Base-by-base conservation (phyloP, 2,888 invertebrate species). In the Dryobotodes eremita region DNA sequence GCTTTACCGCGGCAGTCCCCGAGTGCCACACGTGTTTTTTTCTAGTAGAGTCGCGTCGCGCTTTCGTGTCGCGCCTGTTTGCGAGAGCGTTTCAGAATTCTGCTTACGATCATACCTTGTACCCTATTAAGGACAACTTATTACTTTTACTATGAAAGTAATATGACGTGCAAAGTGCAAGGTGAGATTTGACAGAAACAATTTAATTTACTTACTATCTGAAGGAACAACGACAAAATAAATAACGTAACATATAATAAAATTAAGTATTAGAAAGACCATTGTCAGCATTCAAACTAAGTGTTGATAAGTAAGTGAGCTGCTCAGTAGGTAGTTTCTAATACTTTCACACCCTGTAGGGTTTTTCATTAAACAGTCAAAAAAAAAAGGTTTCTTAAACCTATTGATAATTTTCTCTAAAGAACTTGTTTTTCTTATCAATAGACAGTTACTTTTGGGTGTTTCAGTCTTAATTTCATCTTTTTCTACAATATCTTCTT, bases 321-420 rank as follows among this genome's bases (percentile, higher is more conserved):
- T 46, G 50, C 17, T 26, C 26, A 70, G n/a, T 13, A 53, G 23
- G n/a, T 13, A 53, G 23, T 46, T 62, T 64, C 20, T 64, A 64
- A 79, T 65, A 15, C 17, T 46, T 42, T 53, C 23, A 46, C 31
- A 61, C 3, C 31, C 17, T 76, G 26, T 17, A 77, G 20, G 26
- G 42, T 46, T 76, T 77, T 53, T 46, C 17, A 53, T 31, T 26
- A 26, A 77, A 61, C 17, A 62, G 23, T 62, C 11, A 42, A 17
- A 11, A 61, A n/a, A n/a, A n/a, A n/a, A n/a, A n/a, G n/a, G n/a
- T 90, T 94, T 95, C 71, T 96, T 96, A 82, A 94, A 96, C 69
- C 95, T 92, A 81, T 95, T 96, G 10, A 97, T 96, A n/a, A 97
- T 96, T 88, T 95, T 96, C 83, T 97, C 96, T 87, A 97, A 90